Evolutionary conservation across 2,113 vertebrate species (phyloP), one percentile per base, ranked within the genome.

Genomic region (Sturnira hondurensis): DNA sequence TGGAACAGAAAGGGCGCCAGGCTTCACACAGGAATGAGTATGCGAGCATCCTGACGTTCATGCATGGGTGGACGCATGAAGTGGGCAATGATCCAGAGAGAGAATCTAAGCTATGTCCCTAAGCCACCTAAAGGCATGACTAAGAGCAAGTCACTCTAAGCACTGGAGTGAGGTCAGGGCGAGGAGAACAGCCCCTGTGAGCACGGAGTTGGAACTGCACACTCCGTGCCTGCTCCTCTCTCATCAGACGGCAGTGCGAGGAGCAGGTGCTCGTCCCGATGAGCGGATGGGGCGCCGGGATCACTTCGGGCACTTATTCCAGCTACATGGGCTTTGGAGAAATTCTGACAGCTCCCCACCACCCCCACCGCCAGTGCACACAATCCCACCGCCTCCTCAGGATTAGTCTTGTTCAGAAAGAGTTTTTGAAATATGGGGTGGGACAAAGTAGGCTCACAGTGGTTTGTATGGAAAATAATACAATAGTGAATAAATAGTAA

Each of bases 101-200:
- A 91, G 91, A 91, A 45, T 80, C 68, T 84, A 74, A 96, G 91
- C 47, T 94, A 96, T 92, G 96, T 67, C 74, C 78, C 73, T 76
- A 56, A 91, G 73, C 52, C 71, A 41, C 61, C 89, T 52, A 63
- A 91, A 80, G 58, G 83, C 68, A 76, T 94, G 93, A 96, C 83
- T 95, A 96, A 97, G 73, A 93, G 83, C 93, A 87, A 96, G 81
- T 90, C 91, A 96, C n/a, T 86, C 54, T 89, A 93, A 95, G 92
- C n/a, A 67, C 31, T 33, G 17, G 92, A 89, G 47, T 68, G 76
- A 96, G 78, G 31, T 52, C 28, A 33, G 65, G 80, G 33, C 89
- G 80, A 83, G 74, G 65, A 96, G 89, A 93, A 93, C 54, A 94
- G 36, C 68, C 78, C 68, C 45, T 38, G 50, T 83, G 84, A n/a